Conservation (phyloP, 35 echinoderm and acorn worm species). For the Ophiothrix spiculata region DNA sequence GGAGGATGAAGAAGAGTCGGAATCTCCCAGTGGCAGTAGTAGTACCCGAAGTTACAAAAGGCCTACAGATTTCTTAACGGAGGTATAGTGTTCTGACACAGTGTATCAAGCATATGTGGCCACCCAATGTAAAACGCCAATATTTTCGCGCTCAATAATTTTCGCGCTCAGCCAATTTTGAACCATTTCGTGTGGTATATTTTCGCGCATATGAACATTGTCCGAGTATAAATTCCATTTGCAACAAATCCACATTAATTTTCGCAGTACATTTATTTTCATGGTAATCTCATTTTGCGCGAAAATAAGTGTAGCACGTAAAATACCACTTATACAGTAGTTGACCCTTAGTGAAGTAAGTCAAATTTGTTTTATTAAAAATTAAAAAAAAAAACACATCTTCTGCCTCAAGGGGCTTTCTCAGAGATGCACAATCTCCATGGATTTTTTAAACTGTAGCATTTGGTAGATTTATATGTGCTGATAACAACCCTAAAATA, state of each 20-base stretch:
- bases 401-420: too few relatives aligned
- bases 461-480: too few relatives aligned
- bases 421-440: too few relatives aligned
- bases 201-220: background rate
- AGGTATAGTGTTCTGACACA: slow-evolving; percentile 25
- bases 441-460: too few relatives aligned
- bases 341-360: too few relatives aligned
- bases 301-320: too few relatives aligned
- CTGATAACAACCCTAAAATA: too few relatives aligned
- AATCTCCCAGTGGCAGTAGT: background rate
- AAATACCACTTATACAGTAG: too few relatives aligned
- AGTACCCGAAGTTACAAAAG: slow-evolving; percentile 18
- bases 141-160: background rate
- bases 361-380: too few relatives aligned
- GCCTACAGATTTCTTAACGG: slow-evolving; percentile 71
- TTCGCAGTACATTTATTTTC: background rate
- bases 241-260: background rate
- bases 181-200: background rate
- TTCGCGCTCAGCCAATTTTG: too few relatives aligned
- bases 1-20: slow-evolving; percentile 47
- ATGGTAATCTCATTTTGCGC: too few relatives aligned
- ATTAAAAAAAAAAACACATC: too few relatives aligned
- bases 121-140: background rate
- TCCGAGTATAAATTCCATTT: background rate
- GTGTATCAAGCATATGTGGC: background rate